Percentiles rank a stretch among this genome's conserved stretches.
Conservation (phyloP, 2,797 vertebrate genomes). For the Sebastes trivittatus region DNA sequence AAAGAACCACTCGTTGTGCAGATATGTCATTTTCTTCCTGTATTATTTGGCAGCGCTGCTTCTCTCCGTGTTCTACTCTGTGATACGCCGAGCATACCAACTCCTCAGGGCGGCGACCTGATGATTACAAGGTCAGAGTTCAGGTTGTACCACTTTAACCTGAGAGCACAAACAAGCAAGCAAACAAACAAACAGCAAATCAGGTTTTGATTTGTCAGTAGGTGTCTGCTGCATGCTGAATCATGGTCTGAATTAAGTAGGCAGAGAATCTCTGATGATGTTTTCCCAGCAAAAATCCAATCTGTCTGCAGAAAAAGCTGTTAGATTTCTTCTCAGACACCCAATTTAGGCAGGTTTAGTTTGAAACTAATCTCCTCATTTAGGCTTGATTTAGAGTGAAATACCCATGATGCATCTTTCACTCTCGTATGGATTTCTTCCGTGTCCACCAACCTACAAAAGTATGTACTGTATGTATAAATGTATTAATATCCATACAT, state of each 20-base stretch:
- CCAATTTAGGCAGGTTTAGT: slow-evolving; percentile 23
- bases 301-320: slow-evolving; percentile 5
- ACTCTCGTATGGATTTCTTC: neutral
- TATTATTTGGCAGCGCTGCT: slow-evolving; percentile 7
- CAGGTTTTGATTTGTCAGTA: slow-evolving; percentile 25
- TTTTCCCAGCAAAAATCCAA: slow-evolving; percentile 32
- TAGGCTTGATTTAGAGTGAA: slow-evolving; percentile 22
- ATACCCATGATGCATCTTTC: slow-evolving; percentile 7
- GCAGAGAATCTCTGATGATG: slow-evolving; percentile 33
- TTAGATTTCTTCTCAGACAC: neutral
- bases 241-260: slow-evolving; percentile 49
- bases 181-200: slow-evolving; percentile 44
- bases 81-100: slow-evolving; percentile 20
- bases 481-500: neutral
- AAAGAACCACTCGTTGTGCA: neutral
- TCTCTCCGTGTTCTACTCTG: neutral
- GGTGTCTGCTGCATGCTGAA: slow-evolving; percentile 22
- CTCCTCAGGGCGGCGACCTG: slow-evolving; percentile 36
- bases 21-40: neutral
- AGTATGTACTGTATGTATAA: neutral
- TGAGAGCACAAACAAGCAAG: slow-evolving; percentile 36
- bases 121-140: slow-evolving; percentile 43
- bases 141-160: slow-evolving; percentile 46
- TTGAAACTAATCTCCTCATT: slow-evolving; percentile 30
- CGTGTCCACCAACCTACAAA: neutral